Evolutionary conservation across 2,797 vertebrate species (phyloP).

Genomic region (Muscicapa comitata): DNA sequence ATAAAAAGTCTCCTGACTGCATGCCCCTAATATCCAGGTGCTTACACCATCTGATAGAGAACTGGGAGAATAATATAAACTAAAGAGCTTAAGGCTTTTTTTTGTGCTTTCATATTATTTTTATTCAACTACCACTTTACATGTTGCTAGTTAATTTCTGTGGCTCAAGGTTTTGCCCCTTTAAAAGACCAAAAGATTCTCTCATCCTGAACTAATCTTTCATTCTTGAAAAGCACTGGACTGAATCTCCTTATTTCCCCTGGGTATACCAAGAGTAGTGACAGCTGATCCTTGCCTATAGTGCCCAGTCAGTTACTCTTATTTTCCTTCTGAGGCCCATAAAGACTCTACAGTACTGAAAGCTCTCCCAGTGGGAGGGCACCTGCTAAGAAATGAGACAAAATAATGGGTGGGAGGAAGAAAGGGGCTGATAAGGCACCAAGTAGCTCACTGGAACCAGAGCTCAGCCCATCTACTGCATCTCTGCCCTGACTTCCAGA

Average conservation of each 20-base stretch:
- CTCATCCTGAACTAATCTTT: neutral
- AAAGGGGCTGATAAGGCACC: neutral
- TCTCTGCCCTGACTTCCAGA: neutral
- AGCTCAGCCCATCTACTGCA: neutral
- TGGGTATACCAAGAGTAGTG: neutral
- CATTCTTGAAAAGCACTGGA: constrained; percentile 2
- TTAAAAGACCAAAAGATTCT: neutral
- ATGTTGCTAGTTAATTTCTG: neutral
- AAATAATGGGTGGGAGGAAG: neutral
- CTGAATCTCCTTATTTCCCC: neutral
- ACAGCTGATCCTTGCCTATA: neutral
- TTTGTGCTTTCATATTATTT: neutral
- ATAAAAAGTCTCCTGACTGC: neutral
- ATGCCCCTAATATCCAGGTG: neutral
- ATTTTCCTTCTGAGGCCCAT: neutral
- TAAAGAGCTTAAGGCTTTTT: neutral
- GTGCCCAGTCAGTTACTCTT: neutral
- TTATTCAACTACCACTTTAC: neutral
- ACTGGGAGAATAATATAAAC: neutral
- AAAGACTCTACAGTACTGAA: neutral
- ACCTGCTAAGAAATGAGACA: neutral
- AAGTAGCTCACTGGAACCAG: neutral
- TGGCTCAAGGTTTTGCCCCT: neutral
- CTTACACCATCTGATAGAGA: neutral
- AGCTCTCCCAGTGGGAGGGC: neutral